A percentile compares a stretch with the other conserved stretches of the same genome.
phyloP scores from a whole-genome alignment of 1,140 invertebrate species.

The Heliconius congener region DNA sequence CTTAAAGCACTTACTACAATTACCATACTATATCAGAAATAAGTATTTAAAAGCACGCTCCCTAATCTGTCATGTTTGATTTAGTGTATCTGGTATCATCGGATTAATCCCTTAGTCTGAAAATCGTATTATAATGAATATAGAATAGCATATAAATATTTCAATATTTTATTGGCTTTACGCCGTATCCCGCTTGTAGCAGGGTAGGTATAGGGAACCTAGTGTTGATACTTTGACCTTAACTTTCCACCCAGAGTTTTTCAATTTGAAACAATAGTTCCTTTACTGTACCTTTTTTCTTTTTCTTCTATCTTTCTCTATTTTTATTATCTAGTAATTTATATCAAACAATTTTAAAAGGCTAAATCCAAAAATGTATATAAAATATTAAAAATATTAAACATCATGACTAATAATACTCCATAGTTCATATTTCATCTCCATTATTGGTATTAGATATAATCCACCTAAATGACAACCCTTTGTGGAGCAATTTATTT shows the following conservation, averaged over 20 bases:
- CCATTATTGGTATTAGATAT: conserved; percentile 46
- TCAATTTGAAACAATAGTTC: too few relatives aligned
- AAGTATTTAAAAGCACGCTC: conserved; percentile 1
- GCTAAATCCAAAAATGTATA: not conserved
- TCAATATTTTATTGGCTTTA: too few relatives aligned
- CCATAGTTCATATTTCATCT: conserved; percentile 22
- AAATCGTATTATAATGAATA: not conserved
- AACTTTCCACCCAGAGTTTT: too few relatives aligned
- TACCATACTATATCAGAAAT: not conserved
- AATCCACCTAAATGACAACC: conserved; percentile 65
- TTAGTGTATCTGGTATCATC: conserved; percentile 31
- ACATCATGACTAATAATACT: not conserved
- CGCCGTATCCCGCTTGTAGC: too few relatives aligned
- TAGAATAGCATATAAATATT: not conserved
- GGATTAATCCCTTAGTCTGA: conserved; percentile 20
- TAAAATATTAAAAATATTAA: not conserved
- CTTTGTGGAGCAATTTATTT: conserved; percentile 67
- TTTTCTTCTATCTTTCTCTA: too few relatives aligned
- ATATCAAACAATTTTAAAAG: not conserved
- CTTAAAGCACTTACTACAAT: too few relatives aligned
- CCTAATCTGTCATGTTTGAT: conserved; percentile 38
- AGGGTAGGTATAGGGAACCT: too few relatives aligned
- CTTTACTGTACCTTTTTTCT: too few relatives aligned
- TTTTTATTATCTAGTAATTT: too few relatives aligned
- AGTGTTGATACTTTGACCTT: too few relatives aligned